Base-by-base conservation (phyloP, 1,140 invertebrate genomes). In the Drosophila arawakana region DNA sequence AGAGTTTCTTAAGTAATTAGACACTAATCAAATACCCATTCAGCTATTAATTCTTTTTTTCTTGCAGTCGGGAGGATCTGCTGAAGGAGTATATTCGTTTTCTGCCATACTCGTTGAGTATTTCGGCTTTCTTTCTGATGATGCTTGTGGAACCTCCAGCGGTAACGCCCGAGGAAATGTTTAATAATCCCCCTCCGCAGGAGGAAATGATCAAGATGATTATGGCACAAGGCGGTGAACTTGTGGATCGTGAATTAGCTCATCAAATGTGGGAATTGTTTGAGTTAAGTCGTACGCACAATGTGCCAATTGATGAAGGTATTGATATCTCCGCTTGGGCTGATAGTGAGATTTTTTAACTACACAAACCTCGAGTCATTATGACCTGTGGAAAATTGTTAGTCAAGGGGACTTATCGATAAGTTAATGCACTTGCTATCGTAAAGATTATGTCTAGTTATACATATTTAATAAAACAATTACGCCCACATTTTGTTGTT, bases 211-310 rank as follows among this genome's bases (percentile, higher is more conserved):
- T 75, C 2, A 6, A 79, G 6, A 70, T 61, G 0, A 7, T 41
- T 0, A 72, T 85, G 72, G 59, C 44, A 2, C 54, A 59, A 13
- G 91, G 91, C 2, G 91, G 91, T 1, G 85, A 88, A 62, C 2
- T 88, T 1, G 77, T 82, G 7, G 77, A 92, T 62, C 74, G 67
- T 15, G 91, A 92, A 50, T 8, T 92, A 10, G 70, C 91, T 0
- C 75, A 90, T 30, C 89, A 92, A 65, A 10, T 92, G 4, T 72
- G 50, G 46, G 91, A 92, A 78, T 60, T 92, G 66, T 84, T 76
- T 60, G 85, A 92, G 7, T 30, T 90, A 8, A 78, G 75, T 55
- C 55, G 50, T 7, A 13, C 41, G 25, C 60, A 75, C 47, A 72
- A 81, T 25, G 73, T 90, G 1, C 44, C 84, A 71, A 80, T 92